These are phyloP conservation scores for Trichomycterus rosablanca DNA, from an alignment of 2,113 vertebrate genomes.

Conservation along the genomic window DNA sequence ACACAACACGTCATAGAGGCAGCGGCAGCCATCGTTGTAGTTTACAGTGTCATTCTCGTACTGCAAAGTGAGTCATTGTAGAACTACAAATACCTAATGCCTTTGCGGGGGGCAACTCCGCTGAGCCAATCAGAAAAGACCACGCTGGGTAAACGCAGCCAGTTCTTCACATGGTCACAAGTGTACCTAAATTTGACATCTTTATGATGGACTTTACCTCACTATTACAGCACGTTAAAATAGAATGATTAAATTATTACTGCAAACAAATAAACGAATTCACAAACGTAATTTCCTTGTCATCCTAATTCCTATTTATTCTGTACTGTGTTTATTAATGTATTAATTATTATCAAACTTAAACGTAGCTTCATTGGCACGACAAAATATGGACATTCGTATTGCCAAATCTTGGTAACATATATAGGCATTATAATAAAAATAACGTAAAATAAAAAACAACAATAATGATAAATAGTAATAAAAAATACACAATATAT, in stretches of 20 bases:
- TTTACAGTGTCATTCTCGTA: not conserved
- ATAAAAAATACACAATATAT: no score
- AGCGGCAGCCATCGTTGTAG: slow-evolving; percentile 7
- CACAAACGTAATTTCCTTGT: no score
- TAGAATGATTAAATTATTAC: not conserved
- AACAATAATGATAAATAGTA: no score
- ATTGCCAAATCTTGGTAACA: no score
- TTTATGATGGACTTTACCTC: no score
- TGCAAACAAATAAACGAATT: not conserved
- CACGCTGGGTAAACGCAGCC: slow-evolving; percentile 55
- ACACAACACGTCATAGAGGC: slow-evolving; percentile 14
- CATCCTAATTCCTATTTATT: no score
- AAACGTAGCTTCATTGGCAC: no score
- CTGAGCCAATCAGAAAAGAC: slow-evolving; percentile 58
- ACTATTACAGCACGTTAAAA: not conserved
- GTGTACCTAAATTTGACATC: not conserved
- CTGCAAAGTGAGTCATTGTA: accelerated
- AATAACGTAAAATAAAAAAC: no score
- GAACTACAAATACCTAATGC: slow-evolving; percentile 54
- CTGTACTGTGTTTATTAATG: no score
- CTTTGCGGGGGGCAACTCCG: not conserved
- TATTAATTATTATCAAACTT: no score
- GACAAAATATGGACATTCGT: no score
- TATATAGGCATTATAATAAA: no score
- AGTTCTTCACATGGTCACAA: not conserved